Evolutionary conservation across 1,140 invertebrate species (phyloP).

Genomic region (Oncopodura yosiiana): DNA sequence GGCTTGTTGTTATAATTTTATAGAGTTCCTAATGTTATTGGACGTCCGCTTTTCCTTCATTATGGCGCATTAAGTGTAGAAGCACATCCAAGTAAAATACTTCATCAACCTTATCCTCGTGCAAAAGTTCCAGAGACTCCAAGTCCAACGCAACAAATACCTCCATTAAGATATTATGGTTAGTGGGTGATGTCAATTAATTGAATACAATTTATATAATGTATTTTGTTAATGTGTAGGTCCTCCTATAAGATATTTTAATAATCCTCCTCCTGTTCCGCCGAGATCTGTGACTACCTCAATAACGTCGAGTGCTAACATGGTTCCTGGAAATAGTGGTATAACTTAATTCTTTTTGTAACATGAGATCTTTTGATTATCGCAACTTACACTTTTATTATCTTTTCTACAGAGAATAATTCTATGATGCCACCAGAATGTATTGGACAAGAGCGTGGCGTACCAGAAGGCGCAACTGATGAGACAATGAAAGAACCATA

Average conservation of each 20-base stretch:
- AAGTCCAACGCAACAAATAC: constrained; percentile 32
- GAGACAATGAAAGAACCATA: constrained; percentile 29
- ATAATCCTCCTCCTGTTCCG: constrained; percentile 32
- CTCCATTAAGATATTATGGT: background rate
- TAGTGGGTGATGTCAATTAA: too few relatives aligned
- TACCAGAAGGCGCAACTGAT: constrained; percentile 32
- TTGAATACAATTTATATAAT: background rate
- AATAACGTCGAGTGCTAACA: too few relatives aligned
- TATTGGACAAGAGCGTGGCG: constrained; percentile 19
- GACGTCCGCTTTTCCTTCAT: constrained; percentile 32
- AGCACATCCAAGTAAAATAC: constrained; percentile 35
- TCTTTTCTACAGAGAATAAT: constrained; percentile 1
- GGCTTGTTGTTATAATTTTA: too few relatives aligned
- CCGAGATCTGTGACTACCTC: constrained; percentile 24
- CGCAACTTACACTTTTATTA: background rate
- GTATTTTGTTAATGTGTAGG: constrained; percentile 15
- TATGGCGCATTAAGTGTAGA: constrained; percentile 33
- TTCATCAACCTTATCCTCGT: constrained; percentile 20
- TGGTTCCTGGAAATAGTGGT: background rate
- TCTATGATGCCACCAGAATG: background rate
- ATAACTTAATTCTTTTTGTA: background rate
- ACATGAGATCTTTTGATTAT: background rate
- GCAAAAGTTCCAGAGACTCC: constrained; percentile 31
- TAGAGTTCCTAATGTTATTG: constrained; percentile 34
- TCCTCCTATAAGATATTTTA: constrained; percentile 34